These are phyloP conservation scores for Hyposmocoma kahamanoa DNA, from an alignment of 1,140 invertebrate species.

Conservation along the genomic window DNA sequence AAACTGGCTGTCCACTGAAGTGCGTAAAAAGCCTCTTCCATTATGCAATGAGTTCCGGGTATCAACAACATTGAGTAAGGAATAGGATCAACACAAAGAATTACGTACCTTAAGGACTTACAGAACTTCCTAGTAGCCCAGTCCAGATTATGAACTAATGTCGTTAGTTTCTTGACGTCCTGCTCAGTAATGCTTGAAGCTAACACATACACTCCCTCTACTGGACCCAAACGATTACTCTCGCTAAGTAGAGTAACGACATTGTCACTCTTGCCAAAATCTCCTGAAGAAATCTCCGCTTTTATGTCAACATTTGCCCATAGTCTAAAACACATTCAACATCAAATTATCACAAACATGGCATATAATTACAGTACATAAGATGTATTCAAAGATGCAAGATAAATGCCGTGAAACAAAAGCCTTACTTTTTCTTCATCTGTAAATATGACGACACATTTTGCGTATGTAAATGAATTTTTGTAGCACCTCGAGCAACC, in stretches of 20 bases:
- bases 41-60: too few species aligned
- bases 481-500: slow-evolving; percentile 10
- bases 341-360: neutral
- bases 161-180: neutral
- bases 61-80: slow-evolving; percentile 17
- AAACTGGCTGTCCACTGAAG: too few species aligned
- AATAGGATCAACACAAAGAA: neutral
- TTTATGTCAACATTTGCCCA: slow-evolving; percentile 4
- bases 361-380: too few species aligned
- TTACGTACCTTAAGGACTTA: slow-evolving; percentile 10
- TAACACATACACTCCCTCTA: slow-evolving; percentile 2
- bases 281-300: slow-evolving; percentile 5
- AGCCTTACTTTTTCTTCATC: too few species aligned
- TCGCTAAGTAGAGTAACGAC: slow-evolving; percentile 4
- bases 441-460: too few species aligned
- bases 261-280: neutral
- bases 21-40: too few species aligned
- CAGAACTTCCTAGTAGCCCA: slow-evolving; percentile 8
- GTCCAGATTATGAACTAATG: slow-evolving; percentile 6
- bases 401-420: too few species aligned
- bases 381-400: too few species aligned
- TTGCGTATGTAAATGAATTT: slow-evolving; percentile 8
- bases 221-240: neutral
- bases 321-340: too few species aligned
- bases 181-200: neutral